Conservation (phyloP, 2,888 invertebrate species). For the Empis livida region DNA sequence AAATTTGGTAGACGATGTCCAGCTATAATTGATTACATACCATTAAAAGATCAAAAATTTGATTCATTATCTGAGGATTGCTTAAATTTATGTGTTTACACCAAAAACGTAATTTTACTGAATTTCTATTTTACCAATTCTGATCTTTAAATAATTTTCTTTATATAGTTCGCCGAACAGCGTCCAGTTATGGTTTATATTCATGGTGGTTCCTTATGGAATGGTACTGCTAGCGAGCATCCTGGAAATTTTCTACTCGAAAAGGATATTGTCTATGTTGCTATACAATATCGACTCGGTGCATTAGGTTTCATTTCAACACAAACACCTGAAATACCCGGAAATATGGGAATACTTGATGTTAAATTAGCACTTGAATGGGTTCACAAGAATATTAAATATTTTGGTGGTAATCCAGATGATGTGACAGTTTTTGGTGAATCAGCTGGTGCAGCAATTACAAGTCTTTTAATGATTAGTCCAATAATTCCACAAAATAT, state of each 20-base stretch:
- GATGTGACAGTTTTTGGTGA: conserved; percentile 41
- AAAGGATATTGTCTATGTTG: conserved; percentile 38
- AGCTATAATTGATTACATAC: conserved; percentile 18
- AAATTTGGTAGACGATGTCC: conserved; percentile 28
- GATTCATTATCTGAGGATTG: conserved; percentile 30
- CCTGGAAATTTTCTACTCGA: conserved; percentile 36
- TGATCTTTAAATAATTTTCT: neutral
- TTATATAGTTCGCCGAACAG: conserved; percentile 19
- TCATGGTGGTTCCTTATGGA: too few species aligned
- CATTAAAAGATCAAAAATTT: conserved; percentile 15
- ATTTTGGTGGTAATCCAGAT: conserved; percentile 40
- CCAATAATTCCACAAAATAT: conserved; percentile 26
- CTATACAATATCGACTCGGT: conserved; percentile 39
- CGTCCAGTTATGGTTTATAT: conserved; percentile 36
- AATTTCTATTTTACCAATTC: neutral
- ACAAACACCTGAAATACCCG: conserved; percentile 37
- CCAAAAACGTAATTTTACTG: conserved; percentile 25
- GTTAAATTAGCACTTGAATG: conserved; percentile 39
- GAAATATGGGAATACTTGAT: conserved; percentile 42
- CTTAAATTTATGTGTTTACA: conserved; percentile 30
- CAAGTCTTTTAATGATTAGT: conserved; percentile 35
- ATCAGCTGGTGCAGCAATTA: conserved; percentile 40
- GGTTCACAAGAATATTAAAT: conserved; percentile 37
- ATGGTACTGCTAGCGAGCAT: conserved; percentile 30
- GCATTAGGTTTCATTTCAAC: conserved; percentile 41